Conservation (phyloP, 2,797 vertebrate species). For the Danio choprae region DNA sequence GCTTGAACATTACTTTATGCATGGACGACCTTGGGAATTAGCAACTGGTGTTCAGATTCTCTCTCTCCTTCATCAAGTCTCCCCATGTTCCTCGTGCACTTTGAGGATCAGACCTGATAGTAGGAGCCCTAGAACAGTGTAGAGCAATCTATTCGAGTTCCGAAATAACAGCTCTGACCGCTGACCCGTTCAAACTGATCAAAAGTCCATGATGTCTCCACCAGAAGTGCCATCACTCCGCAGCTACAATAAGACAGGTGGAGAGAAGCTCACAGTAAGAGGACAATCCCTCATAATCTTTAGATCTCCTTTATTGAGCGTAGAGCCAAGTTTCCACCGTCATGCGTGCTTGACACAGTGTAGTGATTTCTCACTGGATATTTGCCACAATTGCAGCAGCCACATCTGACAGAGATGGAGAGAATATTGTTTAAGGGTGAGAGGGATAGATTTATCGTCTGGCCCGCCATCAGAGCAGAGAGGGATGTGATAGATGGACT, state of each 20-base stretch:
- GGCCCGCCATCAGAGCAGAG: constrained; percentile 71
- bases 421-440: constrained; percentile 77
- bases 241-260: constrained; percentile 14
- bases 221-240: constrained; percentile 30
- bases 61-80: background rate
- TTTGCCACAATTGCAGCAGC: constrained; percentile 73
- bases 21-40: background rate
- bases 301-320: constrained; percentile 54
- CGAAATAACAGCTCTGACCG: constrained; percentile 24
- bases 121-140: background rate
- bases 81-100: background rate
- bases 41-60: background rate
- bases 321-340: constrained; percentile 48
- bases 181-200: constrained; percentile 28
- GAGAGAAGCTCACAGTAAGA: constrained; percentile 21
- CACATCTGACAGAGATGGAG: constrained; percentile 75
- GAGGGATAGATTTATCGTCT: constrained; percentile 80
- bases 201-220: constrained; percentile 26
- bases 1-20: background rate
- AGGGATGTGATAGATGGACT: constrained; percentile 78
- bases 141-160: constrained; percentile 15
- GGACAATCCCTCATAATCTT: constrained; percentile 50
- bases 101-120: background rate
- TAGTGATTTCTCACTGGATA: constrained; percentile 74
- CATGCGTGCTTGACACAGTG: constrained; percentile 63